Conservation (phyloP, 2,113 vertebrate genomes). For the Heterotis niloticus region DNA sequence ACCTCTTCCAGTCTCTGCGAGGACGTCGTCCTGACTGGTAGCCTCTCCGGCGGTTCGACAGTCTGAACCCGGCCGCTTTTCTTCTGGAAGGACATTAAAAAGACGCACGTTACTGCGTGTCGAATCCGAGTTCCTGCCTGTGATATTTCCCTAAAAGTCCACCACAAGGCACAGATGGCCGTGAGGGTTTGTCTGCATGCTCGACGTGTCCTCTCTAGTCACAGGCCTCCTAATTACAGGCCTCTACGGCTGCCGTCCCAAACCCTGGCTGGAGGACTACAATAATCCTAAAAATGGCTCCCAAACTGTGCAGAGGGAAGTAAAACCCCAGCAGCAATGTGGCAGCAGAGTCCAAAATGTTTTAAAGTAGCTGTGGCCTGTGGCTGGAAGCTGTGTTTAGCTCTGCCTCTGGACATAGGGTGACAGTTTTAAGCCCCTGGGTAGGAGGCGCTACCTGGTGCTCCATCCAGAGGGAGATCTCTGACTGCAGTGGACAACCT, state of each 20-base stretch:
- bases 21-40: slow-evolving; percentile 1
- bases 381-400: neutral
- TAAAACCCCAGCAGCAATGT: neutral
- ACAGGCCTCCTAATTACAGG: slow-evolving; percentile 23
- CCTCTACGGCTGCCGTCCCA: neutral
- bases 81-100: slow-evolving; percentile 10
- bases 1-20: slow-evolving; percentile 3
- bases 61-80: neutral
- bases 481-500: slow-evolving; percentile 39
- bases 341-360: neutral
- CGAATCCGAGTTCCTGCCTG: neutral
- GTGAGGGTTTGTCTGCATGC: neutral
- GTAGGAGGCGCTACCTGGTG: neutral
- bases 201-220: neutral
- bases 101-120: neutral
- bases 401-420: too few relatives aligned
- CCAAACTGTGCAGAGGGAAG: slow-evolving; percentile 11
- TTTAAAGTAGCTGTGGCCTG: too few relatives aligned
- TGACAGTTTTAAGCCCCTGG: too few relatives aligned
- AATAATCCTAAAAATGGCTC: slow-evolving; percentile 20
- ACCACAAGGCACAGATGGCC: neutral
- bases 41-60: neutral
- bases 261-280: slow-evolving; percentile 22
- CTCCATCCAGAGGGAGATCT: slow-evolving; percentile 54
- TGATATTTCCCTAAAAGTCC: neutral